Conservation (phyloP, 1,140 invertebrate species). For the Acromyrmex heyeri region DNA sequence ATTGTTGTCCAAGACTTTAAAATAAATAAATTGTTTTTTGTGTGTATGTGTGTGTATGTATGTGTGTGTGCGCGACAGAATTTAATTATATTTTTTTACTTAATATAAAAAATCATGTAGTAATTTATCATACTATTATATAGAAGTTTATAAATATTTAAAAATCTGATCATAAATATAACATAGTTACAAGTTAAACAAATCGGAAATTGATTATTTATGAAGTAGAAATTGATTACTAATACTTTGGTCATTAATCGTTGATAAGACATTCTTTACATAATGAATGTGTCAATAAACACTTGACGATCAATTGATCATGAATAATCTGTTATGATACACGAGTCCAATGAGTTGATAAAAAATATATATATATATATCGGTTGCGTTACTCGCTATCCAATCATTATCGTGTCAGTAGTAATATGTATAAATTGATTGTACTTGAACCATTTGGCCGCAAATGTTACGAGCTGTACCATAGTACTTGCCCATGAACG, state of each 20-base stretch:
- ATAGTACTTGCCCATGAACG: conserved; percentile 59
- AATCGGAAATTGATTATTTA: neutral
- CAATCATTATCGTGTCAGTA: conserved; percentile 48
- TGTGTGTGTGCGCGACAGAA: too few species aligned
- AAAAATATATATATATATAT: conserved; percentile 49
- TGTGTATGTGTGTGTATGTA: too few species aligned
- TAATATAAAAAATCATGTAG: neutral
- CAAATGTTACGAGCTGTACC: conserved; percentile 71
- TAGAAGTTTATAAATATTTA: too few species aligned
- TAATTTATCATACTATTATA: neutral
- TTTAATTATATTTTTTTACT: neutral
- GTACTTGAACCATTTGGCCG: conserved; percentile 71
- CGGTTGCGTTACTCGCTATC: conserved; percentile 42
- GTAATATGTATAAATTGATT: conserved; percentile 74
- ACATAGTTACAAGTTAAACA: neutral
- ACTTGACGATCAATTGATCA: too few species aligned
- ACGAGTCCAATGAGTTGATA: neutral
- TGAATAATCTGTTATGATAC: conserved; percentile 1
- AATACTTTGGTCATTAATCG: neutral
- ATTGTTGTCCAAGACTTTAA: neutral
- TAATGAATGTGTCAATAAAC: neutral
- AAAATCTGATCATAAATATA: too few species aligned
- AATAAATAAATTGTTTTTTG: neutral
- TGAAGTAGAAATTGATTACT: neutral
- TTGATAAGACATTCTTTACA: neutral